Conservation (phyloP, 2,888 invertebrate species). For the Catocala nupta region DNA sequence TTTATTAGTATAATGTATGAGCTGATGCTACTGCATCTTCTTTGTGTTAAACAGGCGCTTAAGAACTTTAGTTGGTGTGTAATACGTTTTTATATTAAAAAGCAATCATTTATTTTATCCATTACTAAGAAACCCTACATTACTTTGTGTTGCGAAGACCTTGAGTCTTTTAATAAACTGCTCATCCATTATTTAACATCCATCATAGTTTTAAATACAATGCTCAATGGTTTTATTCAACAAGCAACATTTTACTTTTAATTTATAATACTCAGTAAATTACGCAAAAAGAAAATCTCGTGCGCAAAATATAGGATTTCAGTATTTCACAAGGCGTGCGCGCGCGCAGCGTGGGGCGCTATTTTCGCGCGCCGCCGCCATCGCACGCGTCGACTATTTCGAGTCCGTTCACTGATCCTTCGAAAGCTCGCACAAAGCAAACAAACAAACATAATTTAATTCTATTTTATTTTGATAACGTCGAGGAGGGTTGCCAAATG, state of each 20-base stretch:
- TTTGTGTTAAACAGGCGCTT: too few relatives aligned
- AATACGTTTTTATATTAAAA: constrained; percentile 21
- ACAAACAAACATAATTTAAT: constrained; percentile 55
- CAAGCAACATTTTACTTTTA: too few relatives aligned
- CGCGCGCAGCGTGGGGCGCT: constrained; percentile 69
- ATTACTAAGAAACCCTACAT: constrained; percentile 45
- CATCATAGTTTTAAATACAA: constrained; percentile 41
- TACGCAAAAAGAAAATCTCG: constrained; percentile 16
- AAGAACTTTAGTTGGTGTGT: too few relatives aligned
- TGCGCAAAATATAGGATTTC: constrained; percentile 28
- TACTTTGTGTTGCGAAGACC: constrained; percentile 34
- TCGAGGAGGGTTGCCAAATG: constrained; percentile 58
- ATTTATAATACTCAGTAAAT: too few relatives aligned
- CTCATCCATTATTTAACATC: constrained; percentile 56
- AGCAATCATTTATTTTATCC: constrained; percentile 33
- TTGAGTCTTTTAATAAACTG: constrained; percentile 34
- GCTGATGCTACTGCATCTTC: too few relatives aligned
- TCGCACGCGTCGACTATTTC: constrained; percentile 69
- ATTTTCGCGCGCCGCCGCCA: constrained; percentile 63
- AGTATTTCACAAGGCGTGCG: constrained; percentile 36
- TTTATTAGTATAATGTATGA: too few relatives aligned
- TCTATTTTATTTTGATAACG: constrained; percentile 53
- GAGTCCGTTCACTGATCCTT: constrained; percentile 61
- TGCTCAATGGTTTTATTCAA: constrained; percentile 10
- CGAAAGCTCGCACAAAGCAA: constrained; percentile 45